A percentile compares a stretch with the other conserved stretches of the same genome.
Conservation (phyloP, 2,113 vertebrate genomes). For the Siniperca knerii region DNA sequence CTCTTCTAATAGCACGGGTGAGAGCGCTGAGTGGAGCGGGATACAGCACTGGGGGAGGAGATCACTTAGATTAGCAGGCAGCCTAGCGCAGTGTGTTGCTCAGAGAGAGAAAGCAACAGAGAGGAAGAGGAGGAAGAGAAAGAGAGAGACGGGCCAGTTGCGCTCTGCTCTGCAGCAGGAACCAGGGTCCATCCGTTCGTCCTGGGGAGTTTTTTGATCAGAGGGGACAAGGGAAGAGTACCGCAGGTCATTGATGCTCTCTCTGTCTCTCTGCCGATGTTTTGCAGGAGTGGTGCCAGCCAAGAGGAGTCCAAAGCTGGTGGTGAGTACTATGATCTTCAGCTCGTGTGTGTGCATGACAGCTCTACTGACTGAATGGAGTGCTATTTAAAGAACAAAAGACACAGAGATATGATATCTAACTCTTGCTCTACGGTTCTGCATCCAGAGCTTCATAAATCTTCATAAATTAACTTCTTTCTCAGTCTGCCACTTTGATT, state of each 20-base stretch:
- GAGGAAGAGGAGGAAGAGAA: slow-evolving; percentile 40
- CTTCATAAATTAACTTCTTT: slow-evolving; percentile 33
- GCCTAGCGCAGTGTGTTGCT: slow-evolving; percentile 66
- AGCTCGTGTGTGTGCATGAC: slow-evolving; percentile 38
- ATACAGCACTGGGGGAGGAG: slow-evolving; percentile 69
- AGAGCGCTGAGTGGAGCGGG: slow-evolving; percentile 49
- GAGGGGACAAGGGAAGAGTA: slow-evolving; percentile 81
- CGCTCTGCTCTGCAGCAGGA: slow-evolving; percentile 61
- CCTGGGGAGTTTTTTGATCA: slow-evolving; percentile 65
- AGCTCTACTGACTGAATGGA: slow-evolving; percentile 38
- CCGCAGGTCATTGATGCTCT: slow-evolving; percentile 88
- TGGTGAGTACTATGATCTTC: slow-evolving; percentile 90
- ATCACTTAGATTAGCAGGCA: slow-evolving; percentile 74
- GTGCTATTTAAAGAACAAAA: slow-evolving; percentile 74
- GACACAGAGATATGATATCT: slow-evolving; percentile 37
- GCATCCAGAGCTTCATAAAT: slow-evolving; percentile 37
- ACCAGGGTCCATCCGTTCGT: slow-evolving; percentile 35
- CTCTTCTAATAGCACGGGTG: slow-evolving; percentile 58
- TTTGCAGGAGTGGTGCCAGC: slow-evolving; percentile 96
- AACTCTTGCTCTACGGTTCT: slow-evolving; percentile 48
- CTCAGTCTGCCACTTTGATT: slow-evolving; percentile 30
- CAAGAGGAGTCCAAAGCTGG: slow-evolving; percentile 99
- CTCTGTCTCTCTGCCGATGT: slow-evolving; percentile 89
- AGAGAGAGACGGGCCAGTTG: slow-evolving; percentile 43
- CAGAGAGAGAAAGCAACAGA: slow-evolving; percentile 59